These are phyloP conservation scores for Bubo bubo DNA, from an alignment of 2,113 vertebrate species.

Conservation along the genomic window DNA sequence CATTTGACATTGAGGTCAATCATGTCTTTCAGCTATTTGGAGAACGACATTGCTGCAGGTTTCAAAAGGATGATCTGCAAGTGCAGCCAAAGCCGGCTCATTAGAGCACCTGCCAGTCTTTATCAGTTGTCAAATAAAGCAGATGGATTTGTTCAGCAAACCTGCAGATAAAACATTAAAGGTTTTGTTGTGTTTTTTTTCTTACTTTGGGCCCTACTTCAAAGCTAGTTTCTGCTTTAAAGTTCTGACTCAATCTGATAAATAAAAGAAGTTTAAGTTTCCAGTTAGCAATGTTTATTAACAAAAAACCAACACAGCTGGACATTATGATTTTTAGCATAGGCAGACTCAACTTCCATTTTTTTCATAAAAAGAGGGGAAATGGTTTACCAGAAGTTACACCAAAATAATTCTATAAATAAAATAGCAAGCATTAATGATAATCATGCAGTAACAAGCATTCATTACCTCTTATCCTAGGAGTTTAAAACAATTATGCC, in stretches of 20 bases:
- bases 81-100: constrained; percentile 44
- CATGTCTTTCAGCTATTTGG: constrained; percentile 55
- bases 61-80: constrained; percentile 45
- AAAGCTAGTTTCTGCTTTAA: constrained; percentile 59
- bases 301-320: background rate
- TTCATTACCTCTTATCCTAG: background rate
- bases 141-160: constrained; percentile 60
- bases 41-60: background rate
- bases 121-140: constrained; percentile 67
- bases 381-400: background rate
- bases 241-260: constrained; percentile 35
- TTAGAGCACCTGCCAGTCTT: constrained; percentile 68
- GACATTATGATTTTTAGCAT: background rate
- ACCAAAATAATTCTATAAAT: background rate
- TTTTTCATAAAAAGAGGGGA: background rate
- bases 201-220: constrained; percentile 40
- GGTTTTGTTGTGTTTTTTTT: constrained; percentile 15
- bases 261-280: constrained; percentile 40
- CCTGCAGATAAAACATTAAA: constrained; percentile 62
- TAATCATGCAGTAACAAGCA: background rate
- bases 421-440: background rate
- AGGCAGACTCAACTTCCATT: background rate
- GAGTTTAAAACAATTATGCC: background rate
- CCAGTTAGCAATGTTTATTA: constrained; percentile 24
- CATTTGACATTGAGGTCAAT: constrained; percentile 56